Evolutionary conservation across 2,888 invertebrate genomes (phyloP).

Genomic region (Drosophila atroscutellata): DNA sequence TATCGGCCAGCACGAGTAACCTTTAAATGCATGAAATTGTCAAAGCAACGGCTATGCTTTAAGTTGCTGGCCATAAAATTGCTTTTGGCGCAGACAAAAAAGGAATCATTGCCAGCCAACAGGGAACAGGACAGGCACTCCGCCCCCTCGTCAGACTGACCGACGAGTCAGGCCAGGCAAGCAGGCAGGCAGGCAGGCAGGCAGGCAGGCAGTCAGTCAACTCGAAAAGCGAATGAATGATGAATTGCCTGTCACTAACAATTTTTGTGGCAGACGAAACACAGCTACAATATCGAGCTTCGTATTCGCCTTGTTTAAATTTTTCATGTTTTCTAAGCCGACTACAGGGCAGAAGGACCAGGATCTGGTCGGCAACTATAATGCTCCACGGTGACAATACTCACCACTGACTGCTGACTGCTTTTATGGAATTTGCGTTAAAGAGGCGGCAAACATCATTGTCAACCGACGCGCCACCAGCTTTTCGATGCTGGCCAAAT

Average conservation of each 20-base stretch:
- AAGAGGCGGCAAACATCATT: slow-evolving; percentile 53
- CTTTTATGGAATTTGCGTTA: slow-evolving; percentile 71
- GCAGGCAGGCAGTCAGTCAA: slow-evolving; percentile 53
- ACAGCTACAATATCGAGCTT: slow-evolving; percentile 52
- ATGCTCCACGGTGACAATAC: slow-evolving; percentile 49
- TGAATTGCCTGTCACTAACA: slow-evolving; percentile 82
- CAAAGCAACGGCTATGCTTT: slow-evolving; percentile 66
- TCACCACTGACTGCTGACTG: slow-evolving; percentile 50
- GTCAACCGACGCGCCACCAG: slow-evolving; percentile 20
- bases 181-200: slow-evolving; percentile 7
- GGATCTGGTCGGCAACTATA: slow-evolving; percentile 19
- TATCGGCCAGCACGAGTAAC: slow-evolving; percentile 40
- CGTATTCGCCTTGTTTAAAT: slow-evolving; percentile 69
- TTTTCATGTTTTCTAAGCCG: slow-evolving; percentile 74
- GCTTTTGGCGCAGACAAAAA: slow-evolving; percentile 63
- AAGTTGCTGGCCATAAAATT: slow-evolving; percentile 74
- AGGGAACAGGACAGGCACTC: slow-evolving; percentile 13
- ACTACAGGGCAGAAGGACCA: slow-evolving; percentile 1
- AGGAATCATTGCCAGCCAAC: slow-evolving; percentile 49
- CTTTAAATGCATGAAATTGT: slow-evolving; percentile 79
- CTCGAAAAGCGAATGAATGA: slow-evolving; percentile 77
- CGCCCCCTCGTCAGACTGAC: slow-evolving; percentile 38
- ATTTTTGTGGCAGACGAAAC: slow-evolving; percentile 79
- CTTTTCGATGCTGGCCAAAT: slow-evolving; percentile 18
- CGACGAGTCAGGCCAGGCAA: slow-evolving; percentile 33